These are phyloP conservation scores for Sebastes vulpes DNA, from an alignment of 2,797 vertebrate genomes.

Conservation along the genomic window DNA sequence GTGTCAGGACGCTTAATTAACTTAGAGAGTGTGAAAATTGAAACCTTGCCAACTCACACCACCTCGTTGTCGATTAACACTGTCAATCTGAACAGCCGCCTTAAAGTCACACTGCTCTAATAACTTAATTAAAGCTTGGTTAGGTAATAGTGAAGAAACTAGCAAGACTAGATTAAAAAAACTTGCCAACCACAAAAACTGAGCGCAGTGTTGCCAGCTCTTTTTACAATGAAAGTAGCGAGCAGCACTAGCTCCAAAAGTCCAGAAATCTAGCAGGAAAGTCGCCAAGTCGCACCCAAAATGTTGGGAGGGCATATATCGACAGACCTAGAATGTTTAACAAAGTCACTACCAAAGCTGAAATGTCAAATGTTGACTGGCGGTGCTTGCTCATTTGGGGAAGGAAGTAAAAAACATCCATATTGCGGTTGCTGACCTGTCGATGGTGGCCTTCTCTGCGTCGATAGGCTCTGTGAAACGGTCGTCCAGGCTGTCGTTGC, in stretches of 20 bases:
- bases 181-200: background rate
- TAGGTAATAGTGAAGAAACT: background rate
- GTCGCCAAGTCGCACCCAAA: background rate
- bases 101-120: background rate
- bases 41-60: background rate
- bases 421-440: constrained; percentile 81
- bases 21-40: too few relatives aligned
- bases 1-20: too few relatives aligned
- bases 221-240: too few relatives aligned
- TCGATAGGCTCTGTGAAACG: constrained; percentile 82
- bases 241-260: too few relatives aligned
- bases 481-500: constrained; percentile 89
- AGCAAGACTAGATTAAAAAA: background rate
- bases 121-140: background rate
- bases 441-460: constrained; percentile 90
- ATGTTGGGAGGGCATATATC: background rate
- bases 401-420: background rate
- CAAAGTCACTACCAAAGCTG: background rate
- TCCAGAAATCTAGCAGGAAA: accelerated
- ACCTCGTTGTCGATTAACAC: background rate
- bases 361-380: background rate
- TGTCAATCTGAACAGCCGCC: background rate
- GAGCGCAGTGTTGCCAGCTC: too few relatives aligned
- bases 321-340: background rate
- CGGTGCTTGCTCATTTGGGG: background rate